A percentile compares a stretch with the other conserved stretches of the same genome.
These are phyloP conservation scores for Hybos culiciformis DNA, from an alignment of 2,888 invertebrate species.

Conservation along the genomic window DNA sequence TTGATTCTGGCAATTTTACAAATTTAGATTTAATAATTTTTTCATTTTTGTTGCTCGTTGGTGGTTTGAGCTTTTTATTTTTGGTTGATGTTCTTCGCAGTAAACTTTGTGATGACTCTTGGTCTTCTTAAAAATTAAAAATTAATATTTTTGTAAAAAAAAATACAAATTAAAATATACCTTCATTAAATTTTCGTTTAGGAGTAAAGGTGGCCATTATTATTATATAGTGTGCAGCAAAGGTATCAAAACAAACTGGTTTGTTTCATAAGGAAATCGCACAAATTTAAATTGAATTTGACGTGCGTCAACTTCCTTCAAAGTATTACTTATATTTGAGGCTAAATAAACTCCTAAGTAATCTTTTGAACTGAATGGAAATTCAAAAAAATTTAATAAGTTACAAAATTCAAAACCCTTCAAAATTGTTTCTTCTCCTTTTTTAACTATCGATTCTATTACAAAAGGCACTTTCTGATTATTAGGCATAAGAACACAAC, in stretches of 20 bases:
- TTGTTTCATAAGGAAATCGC: neutral
- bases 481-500: too few relatives aligned
- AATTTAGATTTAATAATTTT: neutral
- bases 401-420: too few relatives aligned
- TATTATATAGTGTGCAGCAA: neutral
- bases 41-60: neutral
- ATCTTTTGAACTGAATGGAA: too few relatives aligned
- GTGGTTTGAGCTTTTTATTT: neutral
- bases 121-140: too few relatives aligned
- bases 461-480: too few relatives aligned
- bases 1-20: neutral
- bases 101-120: too few relatives aligned
- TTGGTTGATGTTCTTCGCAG: neutral
- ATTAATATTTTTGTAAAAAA: neutral
- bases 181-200: neutral
- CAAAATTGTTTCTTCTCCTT: too few relatives aligned
- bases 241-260: neutral
- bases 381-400: too few relatives aligned
- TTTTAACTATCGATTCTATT: too few relatives aligned
- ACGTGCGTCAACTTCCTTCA: neutral
- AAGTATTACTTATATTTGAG: neutral
- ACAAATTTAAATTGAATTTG: neutral
- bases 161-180: neutral
- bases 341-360: neutral
- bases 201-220: neutral